Percentiles rank a stretch among this genome's conserved stretches.
phyloP scores from a whole-genome alignment of 2,888 invertebrate species.

The Abrostola triplasia region DNA sequence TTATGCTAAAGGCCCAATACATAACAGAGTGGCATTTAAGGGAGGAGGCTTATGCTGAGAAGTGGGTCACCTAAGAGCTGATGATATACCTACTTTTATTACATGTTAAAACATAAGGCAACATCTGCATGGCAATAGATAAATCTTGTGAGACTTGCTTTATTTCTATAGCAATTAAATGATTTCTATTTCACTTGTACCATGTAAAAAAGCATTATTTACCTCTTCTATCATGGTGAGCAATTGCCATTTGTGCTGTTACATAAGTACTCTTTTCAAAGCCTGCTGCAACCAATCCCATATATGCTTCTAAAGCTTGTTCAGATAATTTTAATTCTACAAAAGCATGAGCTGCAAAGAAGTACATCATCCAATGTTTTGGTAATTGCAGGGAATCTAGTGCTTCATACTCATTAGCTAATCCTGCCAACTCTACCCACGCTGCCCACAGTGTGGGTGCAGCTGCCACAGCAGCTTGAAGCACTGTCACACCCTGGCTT shows the following conservation, averaged over 20 bases:
- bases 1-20: no score
- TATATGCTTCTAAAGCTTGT: conserved; percentile 95
- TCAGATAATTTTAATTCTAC: conserved; percentile 96
- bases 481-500: conserved; percentile 92
- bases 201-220: conserved; percentile 44
- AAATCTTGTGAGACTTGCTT: no score
- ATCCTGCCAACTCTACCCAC: conserved; percentile 96
- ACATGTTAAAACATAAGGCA: conserved; percentile 1
- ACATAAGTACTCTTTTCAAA: conserved; percentile 96
- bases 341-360: conserved; percentile 96
- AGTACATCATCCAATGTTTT: conserved; percentile 97
- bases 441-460: conserved; percentile 98
- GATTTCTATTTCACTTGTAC: no score
- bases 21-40: no score
- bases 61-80: no score
- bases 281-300: conserved; percentile 92
- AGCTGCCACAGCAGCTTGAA: conserved; percentile 93
- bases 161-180: no score
- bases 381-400: conserved; percentile 91
- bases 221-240: conserved; percentile 97
- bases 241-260: conserved; percentile 96
- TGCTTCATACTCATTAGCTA: conserved; percentile 95
- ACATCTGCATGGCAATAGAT: neutral
- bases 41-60: no score
- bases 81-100: no score